phyloP scores from a whole-genome alignment of 1,140 invertebrate species.

The Maniola jurtina region DNA sequence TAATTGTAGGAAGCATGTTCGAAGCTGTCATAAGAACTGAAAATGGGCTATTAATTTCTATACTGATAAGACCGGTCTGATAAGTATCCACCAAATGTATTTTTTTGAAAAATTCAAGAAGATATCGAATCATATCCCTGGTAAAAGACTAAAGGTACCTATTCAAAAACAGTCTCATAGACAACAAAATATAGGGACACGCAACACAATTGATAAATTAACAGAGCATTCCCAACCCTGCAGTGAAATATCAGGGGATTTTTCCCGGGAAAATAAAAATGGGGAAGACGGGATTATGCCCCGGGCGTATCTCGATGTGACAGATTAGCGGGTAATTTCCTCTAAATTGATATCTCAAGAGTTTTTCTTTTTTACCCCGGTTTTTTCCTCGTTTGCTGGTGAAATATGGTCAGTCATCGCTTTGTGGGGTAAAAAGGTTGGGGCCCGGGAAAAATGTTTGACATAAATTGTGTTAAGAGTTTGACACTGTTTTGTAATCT shows the following conservation, averaged over 20 bases:
- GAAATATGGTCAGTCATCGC: conserved; percentile 62
- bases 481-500: conserved; percentile 25
- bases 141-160: too few species aligned
- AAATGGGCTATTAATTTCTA: too few species aligned
- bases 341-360: conserved; percentile 71
- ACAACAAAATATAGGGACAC: conserved; percentile 31
- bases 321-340: conserved; percentile 73
- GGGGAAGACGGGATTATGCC: conserved; percentile 56
- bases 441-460: conserved; percentile 47
- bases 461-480: conserved; percentile 44
- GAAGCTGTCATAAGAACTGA: too few species aligned
- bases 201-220: conserved; percentile 62
- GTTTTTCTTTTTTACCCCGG: conserved; percentile 22
- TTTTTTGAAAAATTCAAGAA: too few species aligned
- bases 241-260: conserved; percentile 33
- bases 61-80: too few species aligned
- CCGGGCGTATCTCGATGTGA: conserved; percentile 62
- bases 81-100: too few species aligned
- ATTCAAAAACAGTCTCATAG: neutral
- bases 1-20: too few species aligned
- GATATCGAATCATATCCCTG: too few species aligned
- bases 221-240: conserved; percentile 48
- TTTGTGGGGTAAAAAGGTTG: conserved; percentile 40
- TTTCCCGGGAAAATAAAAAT: conserved; percentile 50
- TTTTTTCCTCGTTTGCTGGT: conserved; percentile 39